phyloP scores from a whole-genome alignment of 2,113 vertebrate genomes.

The Myocastor coypus region DNA sequence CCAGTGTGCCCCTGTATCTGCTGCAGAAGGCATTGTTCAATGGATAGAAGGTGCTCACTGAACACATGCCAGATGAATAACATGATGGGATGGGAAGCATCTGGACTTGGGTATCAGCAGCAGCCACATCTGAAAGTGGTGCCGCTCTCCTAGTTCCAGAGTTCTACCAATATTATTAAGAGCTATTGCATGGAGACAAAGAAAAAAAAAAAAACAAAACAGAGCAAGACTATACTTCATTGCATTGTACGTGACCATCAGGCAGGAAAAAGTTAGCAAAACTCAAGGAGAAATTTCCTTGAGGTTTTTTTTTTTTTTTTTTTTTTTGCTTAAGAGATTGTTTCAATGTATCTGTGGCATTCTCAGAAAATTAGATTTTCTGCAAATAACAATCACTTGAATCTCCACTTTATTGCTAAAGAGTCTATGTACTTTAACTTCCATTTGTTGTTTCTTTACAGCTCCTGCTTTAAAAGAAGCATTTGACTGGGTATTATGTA shows the following conservation, averaged over 20 bases:
- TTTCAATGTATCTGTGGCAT: not conserved
- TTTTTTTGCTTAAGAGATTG: constrained; percentile 55
- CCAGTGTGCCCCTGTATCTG: not conserved
- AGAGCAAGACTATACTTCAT: not conserved
- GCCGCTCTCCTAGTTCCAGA: not conserved
- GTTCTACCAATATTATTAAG: constrained; percentile 50
- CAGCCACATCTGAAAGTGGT: not conserved
- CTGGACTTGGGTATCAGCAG: not conserved
- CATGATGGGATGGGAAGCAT: not conserved
- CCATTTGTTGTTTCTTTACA: not conserved
- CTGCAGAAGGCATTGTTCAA: not conserved
- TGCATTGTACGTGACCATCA: not conserved
- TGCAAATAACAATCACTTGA: constrained; percentile 41
- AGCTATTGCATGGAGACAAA: constrained; percentile 9
- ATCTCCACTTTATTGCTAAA: constrained; percentile 56
- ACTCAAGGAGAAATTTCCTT: constrained; percentile 32
- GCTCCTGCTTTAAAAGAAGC: not conserved
- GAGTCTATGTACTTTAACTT: constrained; percentile 3
- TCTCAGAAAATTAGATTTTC: constrained; percentile 63
- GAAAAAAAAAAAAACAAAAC: constrained; percentile 46
- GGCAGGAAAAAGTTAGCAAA: constrained; percentile 19
- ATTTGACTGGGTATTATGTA: not conserved
- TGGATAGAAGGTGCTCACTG: not conserved
- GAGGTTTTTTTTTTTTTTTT: too few species aligned
- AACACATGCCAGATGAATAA: not conserved